Conservation (phyloP, 2,113 vertebrate genomes). For the Parus major region DNA sequence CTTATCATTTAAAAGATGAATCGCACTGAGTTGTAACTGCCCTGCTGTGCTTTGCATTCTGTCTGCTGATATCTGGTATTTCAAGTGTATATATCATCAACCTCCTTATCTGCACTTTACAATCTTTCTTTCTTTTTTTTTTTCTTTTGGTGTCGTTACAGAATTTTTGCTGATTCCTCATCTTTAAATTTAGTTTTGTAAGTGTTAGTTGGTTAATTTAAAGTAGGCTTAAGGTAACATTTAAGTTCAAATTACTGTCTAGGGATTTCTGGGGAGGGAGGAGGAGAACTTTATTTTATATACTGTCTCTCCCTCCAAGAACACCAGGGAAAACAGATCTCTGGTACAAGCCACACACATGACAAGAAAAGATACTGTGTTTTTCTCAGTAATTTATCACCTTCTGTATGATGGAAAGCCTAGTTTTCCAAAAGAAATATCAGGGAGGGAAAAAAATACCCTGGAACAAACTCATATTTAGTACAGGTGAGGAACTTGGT, state of each 20-base stretch:
- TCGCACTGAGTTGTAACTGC: conserved; percentile 25
- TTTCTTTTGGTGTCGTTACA: neutral
- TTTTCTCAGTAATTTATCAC: conserved; percentile 70
- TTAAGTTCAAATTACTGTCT: conserved; percentile 40
- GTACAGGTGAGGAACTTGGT: neutral
- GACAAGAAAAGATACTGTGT: conserved; percentile 47
- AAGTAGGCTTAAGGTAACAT: conserved; percentile 30
- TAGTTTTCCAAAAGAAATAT: conserved; percentile 71
- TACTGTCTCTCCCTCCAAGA: conserved; percentile 7
- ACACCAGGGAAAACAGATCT: conserved; percentile 37
- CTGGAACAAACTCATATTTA: conserved; percentile 39
- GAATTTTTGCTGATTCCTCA: conserved; percentile 34
- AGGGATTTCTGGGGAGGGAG: conserved; percentile 9
- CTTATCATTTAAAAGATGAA: conserved; percentile 58
- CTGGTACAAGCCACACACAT: conserved; percentile 48
- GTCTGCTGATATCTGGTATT: conserved; percentile 7
- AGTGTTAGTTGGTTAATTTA: conserved; percentile 39
- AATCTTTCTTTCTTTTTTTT: neutral
- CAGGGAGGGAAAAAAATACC: neutral
- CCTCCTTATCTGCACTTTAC: neutral
- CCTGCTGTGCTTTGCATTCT: conserved; percentile 47
- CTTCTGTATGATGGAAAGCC: conserved; percentile 68
- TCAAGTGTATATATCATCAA: conserved; percentile 19
- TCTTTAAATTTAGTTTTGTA: conserved; percentile 55
- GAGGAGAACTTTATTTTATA: conserved; percentile 40